Percentiles rank a stretch among this genome's conserved stretches.
Conservation (phyloP, 2,888 invertebrate species). For the Bhutanitis thaidina region DNA sequence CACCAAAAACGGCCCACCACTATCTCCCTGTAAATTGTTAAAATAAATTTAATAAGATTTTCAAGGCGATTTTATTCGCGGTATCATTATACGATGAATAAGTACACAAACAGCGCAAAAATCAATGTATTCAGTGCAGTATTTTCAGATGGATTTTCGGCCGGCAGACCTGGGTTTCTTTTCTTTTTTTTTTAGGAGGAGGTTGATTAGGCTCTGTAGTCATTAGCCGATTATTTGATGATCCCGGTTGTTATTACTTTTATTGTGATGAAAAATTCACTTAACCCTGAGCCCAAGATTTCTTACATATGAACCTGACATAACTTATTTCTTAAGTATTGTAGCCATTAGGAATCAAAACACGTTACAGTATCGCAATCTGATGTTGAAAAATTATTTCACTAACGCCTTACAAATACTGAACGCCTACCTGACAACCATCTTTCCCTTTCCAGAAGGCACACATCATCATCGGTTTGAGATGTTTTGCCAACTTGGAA, state of each 20-base stretch:
- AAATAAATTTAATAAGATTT: not conserved
- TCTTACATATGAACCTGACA: not conserved
- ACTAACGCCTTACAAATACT: not conserved
- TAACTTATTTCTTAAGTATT: slow-evolving; percentile 5
- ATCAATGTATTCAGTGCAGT: too few relatives aligned
- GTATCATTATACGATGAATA: too few relatives aligned
- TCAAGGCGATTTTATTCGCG: too few relatives aligned
- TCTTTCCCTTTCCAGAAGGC: slow-evolving; percentile 81
- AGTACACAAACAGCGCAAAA: too few relatives aligned
- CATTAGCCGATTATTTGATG: too few relatives aligned
- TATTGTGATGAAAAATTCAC: too few relatives aligned
- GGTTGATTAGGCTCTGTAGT: too few relatives aligned
- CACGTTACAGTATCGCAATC: not conserved
- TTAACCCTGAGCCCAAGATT: too few relatives aligned
- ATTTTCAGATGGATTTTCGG: too few relatives aligned
- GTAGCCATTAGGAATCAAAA: not conserved
- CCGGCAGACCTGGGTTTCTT: too few relatives aligned
- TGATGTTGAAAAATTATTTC: slow-evolving; percentile 25
- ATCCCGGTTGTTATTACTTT: too few relatives aligned
- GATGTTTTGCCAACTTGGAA: slow-evolving; percentile 60
- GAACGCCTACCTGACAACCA: slow-evolving; percentile 78
- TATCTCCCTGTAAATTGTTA: slow-evolving; percentile 78
- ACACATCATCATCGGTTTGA: slow-evolving; percentile 80
- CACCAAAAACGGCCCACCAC: slow-evolving; percentile 82
- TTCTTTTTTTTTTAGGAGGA: too few relatives aligned